Evolutionary conservation across 2,888 invertebrate genomes (phyloP).

Genomic region (Fragum sueziense): DNA sequence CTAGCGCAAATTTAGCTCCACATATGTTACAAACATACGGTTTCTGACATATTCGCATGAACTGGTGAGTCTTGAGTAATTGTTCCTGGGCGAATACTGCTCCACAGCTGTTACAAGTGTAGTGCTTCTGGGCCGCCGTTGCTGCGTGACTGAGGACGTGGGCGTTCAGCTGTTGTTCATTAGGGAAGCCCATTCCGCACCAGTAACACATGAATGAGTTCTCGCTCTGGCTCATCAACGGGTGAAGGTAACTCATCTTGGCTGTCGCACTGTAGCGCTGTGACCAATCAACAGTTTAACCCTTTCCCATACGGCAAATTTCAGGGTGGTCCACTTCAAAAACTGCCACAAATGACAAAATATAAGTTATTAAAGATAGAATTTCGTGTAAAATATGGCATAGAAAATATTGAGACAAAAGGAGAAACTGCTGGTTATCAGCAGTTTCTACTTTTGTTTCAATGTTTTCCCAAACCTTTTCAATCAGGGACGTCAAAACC

Average conservation of each 20-base stretch:
- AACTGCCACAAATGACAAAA: too few species aligned
- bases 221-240: neutral
- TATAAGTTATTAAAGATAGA: too few species aligned
- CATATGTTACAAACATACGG: neutral
- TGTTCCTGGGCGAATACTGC: constrained; percentile 8
- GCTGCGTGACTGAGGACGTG: constrained; percentile 11
- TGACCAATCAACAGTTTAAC: too few species aligned
- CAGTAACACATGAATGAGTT: constrained; percentile 4
- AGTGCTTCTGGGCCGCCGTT: neutral
- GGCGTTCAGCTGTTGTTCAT: neutral
- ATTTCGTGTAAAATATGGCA: neutral
- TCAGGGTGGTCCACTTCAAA: too few species aligned
- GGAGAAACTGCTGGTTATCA: too few species aligned
- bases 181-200: neutral
- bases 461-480: too few species aligned
- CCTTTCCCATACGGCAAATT: neutral
- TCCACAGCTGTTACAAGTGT: neutral
- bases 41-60: neutral
- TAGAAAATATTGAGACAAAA: neutral
- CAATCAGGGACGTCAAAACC: too few species aligned
- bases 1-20: constrained; percentile 9
- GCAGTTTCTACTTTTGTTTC: too few species aligned
- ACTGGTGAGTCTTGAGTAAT: neutral
- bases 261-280: too few species aligned
- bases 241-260: constrained; percentile 17